Evolutionary conservation across 2,888 invertebrate genomes (phyloP).

Genomic region (Luperina testacea): DNA sequence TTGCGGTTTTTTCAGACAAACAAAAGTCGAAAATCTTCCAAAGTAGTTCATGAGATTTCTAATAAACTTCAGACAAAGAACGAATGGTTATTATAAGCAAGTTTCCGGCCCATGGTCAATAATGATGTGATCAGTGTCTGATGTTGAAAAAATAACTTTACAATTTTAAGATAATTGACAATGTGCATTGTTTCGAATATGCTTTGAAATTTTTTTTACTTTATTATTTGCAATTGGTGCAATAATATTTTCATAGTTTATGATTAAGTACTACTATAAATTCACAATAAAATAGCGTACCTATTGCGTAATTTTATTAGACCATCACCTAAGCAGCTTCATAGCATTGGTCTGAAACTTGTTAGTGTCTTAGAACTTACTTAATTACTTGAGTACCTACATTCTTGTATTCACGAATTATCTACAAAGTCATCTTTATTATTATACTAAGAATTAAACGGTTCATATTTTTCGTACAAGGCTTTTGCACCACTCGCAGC

Average conservation of each 20-base stretch:
- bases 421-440: slow-evolving; percentile 47
- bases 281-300: neutral
- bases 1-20: slow-evolving; percentile 21
- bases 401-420: slow-evolving; percentile 4
- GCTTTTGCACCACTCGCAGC: slow-evolving; percentile 6
- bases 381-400: neutral
- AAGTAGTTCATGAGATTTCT: slow-evolving; percentile 30
- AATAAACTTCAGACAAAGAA: slow-evolving; percentile 17
- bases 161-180: slow-evolving; percentile 1
- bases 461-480: slow-evolving; percentile 17
- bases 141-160: neutral
- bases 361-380: neutral
- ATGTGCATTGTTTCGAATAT: neutral
- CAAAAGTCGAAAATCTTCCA: slow-evolving; percentile 10
- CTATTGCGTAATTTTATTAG: neutral
- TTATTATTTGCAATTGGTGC: neutral
- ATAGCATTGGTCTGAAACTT: neutral
- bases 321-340: neutral
- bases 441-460: neutral
- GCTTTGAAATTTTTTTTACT: neutral
- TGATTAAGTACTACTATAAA: neutral
- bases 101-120: slow-evolving; percentile 15
- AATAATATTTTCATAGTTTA: slow-evolving; percentile 22
- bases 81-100: neutral
- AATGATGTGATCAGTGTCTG: neutral